A percentile compares a stretch with the other conserved stretches of the same genome.
phyloP scores from a whole-genome alignment of 2,888 invertebrate species.

The Crematogaster levior region DNA sequence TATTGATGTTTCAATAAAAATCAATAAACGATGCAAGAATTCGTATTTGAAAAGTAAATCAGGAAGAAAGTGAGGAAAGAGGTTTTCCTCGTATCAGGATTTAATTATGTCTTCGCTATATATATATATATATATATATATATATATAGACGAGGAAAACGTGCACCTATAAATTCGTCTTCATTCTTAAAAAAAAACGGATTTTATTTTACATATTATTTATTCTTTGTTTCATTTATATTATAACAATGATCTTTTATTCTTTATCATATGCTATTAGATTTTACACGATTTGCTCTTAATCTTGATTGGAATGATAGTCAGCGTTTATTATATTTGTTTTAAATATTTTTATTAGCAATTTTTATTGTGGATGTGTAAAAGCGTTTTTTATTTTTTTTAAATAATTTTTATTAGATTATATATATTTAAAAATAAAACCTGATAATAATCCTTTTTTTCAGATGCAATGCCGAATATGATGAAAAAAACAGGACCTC shows the following conservation, averaged over 20 bases:
- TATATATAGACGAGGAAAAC: background rate
- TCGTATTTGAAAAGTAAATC: background rate
- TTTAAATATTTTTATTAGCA: background rate
- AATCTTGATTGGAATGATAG: background rate
- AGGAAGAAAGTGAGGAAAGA: background rate
- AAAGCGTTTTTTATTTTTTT: background rate
- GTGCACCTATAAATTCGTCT: background rate
- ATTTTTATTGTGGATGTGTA: background rate
- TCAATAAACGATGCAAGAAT: background rate
- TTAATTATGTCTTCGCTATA: background rate
- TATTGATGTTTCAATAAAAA: background rate
- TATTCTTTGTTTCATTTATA: too few relatives aligned
- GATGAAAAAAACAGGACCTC: constrained; percentile 83
- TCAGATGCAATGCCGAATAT: constrained; percentile 77
- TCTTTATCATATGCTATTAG: background rate
- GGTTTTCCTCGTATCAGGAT: background rate
- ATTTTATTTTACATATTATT: background rate
- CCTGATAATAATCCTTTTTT: constrained; percentile 53
- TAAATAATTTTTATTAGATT: background rate
- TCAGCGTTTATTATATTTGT: background rate
- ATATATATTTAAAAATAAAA: constrained; percentile 15
- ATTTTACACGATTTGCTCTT: background rate
- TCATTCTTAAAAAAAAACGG: background rate
- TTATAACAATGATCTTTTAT: background rate
- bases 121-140: too few relatives aligned